Conservation (phyloP, 2,113 vertebrate genomes). For the Eidolon helvum region DNA sequence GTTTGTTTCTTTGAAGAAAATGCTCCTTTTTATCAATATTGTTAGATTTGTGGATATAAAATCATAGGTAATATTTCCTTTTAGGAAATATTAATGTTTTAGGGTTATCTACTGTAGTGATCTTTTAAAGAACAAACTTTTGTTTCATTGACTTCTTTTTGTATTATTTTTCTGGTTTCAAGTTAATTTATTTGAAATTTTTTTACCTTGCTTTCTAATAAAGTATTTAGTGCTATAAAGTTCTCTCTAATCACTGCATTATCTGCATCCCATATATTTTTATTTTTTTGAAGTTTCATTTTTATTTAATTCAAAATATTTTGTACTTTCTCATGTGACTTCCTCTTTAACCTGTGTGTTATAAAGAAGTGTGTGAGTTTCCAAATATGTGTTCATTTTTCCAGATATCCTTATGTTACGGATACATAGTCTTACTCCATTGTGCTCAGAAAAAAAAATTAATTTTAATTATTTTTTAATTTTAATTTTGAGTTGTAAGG, state of each 20-base stretch:
- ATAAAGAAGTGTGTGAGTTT: background rate
- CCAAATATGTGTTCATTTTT: background rate
- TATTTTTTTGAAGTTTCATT: background rate
- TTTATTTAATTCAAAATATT: slow-evolving; percentile 17
- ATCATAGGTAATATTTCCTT: background rate
- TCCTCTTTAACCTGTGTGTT: background rate
- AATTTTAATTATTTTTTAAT: no score
- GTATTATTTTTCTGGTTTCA: background rate
- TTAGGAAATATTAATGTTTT: background rate
- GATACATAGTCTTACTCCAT: background rate
- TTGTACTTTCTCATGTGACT: background rate
- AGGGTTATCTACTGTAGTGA: background rate
- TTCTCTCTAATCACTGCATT: background rate
- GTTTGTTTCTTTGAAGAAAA: background rate
- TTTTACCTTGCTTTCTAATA: background rate
- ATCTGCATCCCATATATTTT: background rate
- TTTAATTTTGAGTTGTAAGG: no score
- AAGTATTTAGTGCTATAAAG: background rate
- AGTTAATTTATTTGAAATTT: background rate
- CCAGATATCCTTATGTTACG: background rate
- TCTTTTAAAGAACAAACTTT: background rate
- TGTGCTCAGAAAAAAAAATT: background rate
- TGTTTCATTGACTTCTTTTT: background rate
- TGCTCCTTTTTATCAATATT: background rate
- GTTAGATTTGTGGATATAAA: background rate